Base-by-base conservation (phyloP, 2,888 invertebrate genomes). In the Caenorhabditis drosophilae region DNA sequence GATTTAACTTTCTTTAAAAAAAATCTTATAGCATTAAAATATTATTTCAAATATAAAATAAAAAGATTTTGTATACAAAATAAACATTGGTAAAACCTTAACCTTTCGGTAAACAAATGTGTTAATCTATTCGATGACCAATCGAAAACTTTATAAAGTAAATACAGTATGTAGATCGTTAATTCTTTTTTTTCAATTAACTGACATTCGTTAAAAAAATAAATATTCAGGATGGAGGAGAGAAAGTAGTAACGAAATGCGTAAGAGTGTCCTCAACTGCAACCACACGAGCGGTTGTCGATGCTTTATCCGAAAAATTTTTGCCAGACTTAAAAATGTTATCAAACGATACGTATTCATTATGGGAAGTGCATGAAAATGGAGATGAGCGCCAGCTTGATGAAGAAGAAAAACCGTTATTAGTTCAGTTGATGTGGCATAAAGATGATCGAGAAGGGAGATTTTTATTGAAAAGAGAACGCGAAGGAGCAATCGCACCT, bases 401-500 rank as follows among this genome's bases (percentile, higher is more conserved):
- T 74, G 89, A 91, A 22, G 92, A 92, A 80, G 97, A 98, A 87
- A 92, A 93, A 84, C 97, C 98, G 0, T 87, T 98, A 66, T 87
- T 95, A 67, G 96, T 98, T 59, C 98, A 98, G 86, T 89, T 98
- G 56, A 96, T 95, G 87, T 98, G 98, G 98, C 96, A 97, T 84
- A 92, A 93, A 60, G 97, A 98, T 84, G 97, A 98, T 85, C 88
- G 96, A 51, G 98, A 98, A 86, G 98, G 98, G 26, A 89, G 97
- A 64, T 98, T 98, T 86, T 87, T 98, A 72, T 89, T 98, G 58
- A 90, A 92, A 41, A 58, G n/a, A n/a, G n/a, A n/a, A n/a, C n/a
- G n/a, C n/a, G n/a, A n/a, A n/a, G n/a, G n/a, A n/a, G n/a, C n/a
- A n/a, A n/a, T n/a, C n/a, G n/a, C n/a, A n/a, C n/a, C n/a, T 34